Evolutionary conservation across 2,888 invertebrate species (phyloP).

Genomic region (Eristalis intricaria): DNA sequence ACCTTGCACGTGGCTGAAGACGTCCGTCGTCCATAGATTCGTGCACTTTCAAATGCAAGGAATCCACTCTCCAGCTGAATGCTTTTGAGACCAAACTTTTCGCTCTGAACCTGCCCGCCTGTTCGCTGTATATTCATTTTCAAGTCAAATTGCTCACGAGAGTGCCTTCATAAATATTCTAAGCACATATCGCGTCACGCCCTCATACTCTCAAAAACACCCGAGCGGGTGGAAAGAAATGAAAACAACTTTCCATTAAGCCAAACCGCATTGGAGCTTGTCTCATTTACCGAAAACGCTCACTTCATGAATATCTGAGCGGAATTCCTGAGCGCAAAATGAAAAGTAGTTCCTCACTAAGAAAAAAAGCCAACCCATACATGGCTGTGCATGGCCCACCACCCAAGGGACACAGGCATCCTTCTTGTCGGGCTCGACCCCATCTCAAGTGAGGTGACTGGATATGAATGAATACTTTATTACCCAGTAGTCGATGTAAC

Average conservation of each 20-base stretch:
- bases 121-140: background rate
- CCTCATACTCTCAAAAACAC: background rate
- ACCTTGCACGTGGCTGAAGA: background rate
- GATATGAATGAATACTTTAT: constrained; percentile 67
- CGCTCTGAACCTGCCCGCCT: background rate
- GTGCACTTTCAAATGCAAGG: background rate
- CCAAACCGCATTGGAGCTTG: constrained; percentile 59
- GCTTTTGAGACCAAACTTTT: background rate
- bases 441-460: constrained; percentile 36
- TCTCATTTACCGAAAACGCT: constrained; percentile 52
- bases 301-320: constrained; percentile 62
- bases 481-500: constrained; percentile 42
- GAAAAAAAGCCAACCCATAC: background rate
- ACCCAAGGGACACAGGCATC: constrained; percentile 1
- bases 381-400: background rate
- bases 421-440: background rate
- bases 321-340: constrained; percentile 37
- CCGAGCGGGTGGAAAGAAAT: background rate
- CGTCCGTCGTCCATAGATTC: background rate
- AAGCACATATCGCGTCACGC: background rate
- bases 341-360: constrained; percentile 39
- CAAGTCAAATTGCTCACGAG: background rate
- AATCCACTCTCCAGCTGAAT: background rate
- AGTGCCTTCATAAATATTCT: background rate
- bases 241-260: constrained; percentile 42